Evolutionary conservation across 2,888 invertebrate species (phyloP).

Genomic region (Coleophora deauratella): DNA sequence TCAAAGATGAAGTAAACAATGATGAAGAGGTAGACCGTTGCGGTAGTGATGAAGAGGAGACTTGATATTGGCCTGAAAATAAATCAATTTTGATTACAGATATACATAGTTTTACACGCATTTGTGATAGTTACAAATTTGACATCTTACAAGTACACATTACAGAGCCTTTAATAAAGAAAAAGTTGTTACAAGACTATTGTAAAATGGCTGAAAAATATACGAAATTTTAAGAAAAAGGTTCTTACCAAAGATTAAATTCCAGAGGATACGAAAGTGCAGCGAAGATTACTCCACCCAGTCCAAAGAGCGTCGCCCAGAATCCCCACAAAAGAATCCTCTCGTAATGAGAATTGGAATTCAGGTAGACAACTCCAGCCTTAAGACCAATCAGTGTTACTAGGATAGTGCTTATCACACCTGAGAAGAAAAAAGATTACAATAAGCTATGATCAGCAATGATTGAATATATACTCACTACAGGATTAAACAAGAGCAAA

Average conservation of each 20-base stretch:
- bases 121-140: background rate
- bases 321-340: slow-evolving; percentile 11
- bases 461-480: too few relatives aligned
- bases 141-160: too few relatives aligned
- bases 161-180: too few relatives aligned
- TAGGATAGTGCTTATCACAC: slow-evolving; percentile 11
- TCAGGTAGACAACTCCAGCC: slow-evolving; percentile 11
- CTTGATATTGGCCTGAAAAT: slow-evolving; percentile 14
- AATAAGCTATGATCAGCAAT: too few relatives aligned
- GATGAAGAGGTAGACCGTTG: background rate
- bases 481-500: too few relatives aligned
- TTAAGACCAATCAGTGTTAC: slow-evolving; percentile 15
- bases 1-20: slow-evolving; percentile 4
- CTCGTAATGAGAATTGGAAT: slow-evolving; percentile 8
- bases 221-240: too few relatives aligned
- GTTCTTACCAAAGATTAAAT: slow-evolving; percentile 16
- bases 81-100: background rate
- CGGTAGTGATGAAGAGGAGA: slow-evolving; percentile 4
- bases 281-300: slow-evolving; percentile 12
- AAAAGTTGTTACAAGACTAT: too few relatives aligned
- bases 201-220: too few relatives aligned
- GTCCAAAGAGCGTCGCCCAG: slow-evolving; percentile 12
- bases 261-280: slow-evolving; percentile 8
- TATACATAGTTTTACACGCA: background rate
- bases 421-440: slow-evolving; percentile 5